Evolutionary conservation across 1,140 invertebrate genomes (phyloP).

Genomic region (Polypedilum vanderplanki): DNA sequence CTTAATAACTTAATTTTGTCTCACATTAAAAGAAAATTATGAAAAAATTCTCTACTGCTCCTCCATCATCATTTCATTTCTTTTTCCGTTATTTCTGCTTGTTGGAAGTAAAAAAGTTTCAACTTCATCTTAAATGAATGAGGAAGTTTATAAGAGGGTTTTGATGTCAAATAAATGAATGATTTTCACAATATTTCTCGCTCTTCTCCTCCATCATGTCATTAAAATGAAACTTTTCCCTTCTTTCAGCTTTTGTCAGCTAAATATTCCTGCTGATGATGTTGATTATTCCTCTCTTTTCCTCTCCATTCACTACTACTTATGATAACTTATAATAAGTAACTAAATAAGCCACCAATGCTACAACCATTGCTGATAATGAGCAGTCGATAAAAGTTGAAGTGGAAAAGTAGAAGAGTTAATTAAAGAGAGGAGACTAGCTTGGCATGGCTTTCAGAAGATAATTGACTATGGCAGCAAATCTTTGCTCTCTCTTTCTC

Average conservation of each 20-base stretch:
- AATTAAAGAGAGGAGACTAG: neutral
- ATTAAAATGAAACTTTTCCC: slow-evolving; percentile 11
- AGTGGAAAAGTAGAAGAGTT: neutral
- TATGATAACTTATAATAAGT: neutral
- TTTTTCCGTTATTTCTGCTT: neutral
- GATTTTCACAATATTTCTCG: neutral
- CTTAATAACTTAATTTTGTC: slow-evolving; percentile 16
- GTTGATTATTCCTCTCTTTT: neutral
- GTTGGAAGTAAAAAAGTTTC: neutral
- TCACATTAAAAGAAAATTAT: slow-evolving; percentile 7
- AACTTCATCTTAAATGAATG: neutral
- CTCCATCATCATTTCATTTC: neutral
- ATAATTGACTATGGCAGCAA: slow-evolving; percentile 13
- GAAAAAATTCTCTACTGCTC: neutral
- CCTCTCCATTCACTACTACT: neutral
- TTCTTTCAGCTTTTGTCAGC: neutral
- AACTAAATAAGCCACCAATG: neutral
- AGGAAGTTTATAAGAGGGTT: slow-evolving; percentile 4
- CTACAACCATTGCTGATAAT: slow-evolving; percentile 1
- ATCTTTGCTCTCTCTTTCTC: neutral
- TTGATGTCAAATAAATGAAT: slow-evolving; percentile 19
- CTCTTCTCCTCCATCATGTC: slow-evolving; percentile 1
- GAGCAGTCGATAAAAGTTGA: slow-evolving; percentile 15
- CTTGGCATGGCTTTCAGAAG: neutral
- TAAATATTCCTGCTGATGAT: neutral